A percentile compares a stretch with the other conserved stretches of the same genome.
Evolutionary conservation across 2,113 vertebrate species (phyloP).

Genomic region (Mesocricetus auratus): DNA sequence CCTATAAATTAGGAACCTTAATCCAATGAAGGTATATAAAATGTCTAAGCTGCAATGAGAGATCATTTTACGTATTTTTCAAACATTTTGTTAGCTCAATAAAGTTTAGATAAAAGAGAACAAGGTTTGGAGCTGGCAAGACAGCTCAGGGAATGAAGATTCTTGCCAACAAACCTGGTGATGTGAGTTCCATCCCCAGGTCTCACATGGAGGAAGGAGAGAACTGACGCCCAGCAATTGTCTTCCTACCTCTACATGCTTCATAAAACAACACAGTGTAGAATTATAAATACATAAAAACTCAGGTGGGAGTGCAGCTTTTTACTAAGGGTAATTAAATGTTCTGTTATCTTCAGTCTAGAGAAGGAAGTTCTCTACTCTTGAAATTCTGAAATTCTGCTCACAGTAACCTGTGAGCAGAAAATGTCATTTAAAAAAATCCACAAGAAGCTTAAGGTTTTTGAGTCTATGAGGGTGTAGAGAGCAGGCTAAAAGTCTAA

Average conservation of each 20-base stretch:
- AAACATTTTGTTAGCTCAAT: not conserved
- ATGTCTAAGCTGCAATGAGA: not conserved
- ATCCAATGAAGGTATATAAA: not conserved
- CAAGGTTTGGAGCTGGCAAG: too few relatives aligned
- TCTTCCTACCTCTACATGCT: not conserved
- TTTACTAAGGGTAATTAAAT: slow-evolving; percentile 16
- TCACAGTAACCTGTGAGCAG: not conserved
- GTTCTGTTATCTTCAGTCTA: slow-evolving; percentile 36
- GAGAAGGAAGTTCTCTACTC: not conserved
- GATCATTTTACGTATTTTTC: not conserved
- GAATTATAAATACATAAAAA: not conserved
- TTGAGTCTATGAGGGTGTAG: not conserved
- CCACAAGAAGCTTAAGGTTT: not conserved
- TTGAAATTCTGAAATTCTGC: slow-evolving; percentile 25
- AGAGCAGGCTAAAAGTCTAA: not conserved
- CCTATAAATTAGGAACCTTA: not conserved
- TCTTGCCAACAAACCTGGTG: not conserved
- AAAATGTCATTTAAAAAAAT: not conserved
- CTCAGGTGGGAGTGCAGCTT: not conserved
- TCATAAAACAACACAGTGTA: not conserved
- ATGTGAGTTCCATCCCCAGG: too few relatives aligned
- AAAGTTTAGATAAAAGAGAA: not conserved
- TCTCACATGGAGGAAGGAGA: not conserved
- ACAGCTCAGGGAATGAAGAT: not conserved
- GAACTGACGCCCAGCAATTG: not conserved